These are phyloP conservation scores for Trimorus sp. DNA, from an alignment of 2,888 invertebrate species.

Conservation along the genomic window DNA sequence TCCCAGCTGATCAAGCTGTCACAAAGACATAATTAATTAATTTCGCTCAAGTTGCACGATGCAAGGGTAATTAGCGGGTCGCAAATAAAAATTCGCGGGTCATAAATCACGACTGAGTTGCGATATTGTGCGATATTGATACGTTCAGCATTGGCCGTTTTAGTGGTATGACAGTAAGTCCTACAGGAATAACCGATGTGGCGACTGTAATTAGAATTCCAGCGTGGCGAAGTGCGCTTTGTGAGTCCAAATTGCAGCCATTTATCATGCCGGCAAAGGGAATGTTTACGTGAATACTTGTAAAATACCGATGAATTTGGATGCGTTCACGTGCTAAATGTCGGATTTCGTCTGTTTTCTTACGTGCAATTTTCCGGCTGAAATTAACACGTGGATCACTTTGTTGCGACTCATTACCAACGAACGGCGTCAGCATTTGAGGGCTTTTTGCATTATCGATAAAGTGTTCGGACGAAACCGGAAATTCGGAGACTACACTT, in stretches of 20 bases:
- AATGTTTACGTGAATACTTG: slow-evolving; percentile 61
- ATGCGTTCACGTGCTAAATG: slow-evolving; percentile 41
- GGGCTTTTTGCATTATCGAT: too few species aligned
- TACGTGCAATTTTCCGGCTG: slow-evolving; percentile 7
- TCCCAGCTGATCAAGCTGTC: too few species aligned
- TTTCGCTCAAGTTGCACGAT: too few species aligned
- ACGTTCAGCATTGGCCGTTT: slow-evolving; percentile 62
- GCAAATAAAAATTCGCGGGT: too few species aligned
- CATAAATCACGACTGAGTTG: slow-evolving; percentile 15
- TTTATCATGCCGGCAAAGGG: slow-evolving; percentile 68
- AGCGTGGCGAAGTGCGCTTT: slow-evolving; percentile 69
- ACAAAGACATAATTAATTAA: too few species aligned
- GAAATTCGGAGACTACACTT: too few species aligned
- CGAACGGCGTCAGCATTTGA: too few species aligned
- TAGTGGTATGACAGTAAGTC: slow-evolving; percentile 61
- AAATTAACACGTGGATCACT: too few species aligned
- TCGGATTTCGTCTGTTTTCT: slow-evolving; percentile 39
- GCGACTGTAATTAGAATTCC: slow-evolving; percentile 72
- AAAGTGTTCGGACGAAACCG: too few species aligned
- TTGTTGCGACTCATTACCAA: too few species aligned
- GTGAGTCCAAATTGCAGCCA: slow-evolving; percentile 70
- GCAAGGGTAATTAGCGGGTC: too few species aligned
- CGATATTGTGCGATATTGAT: slow-evolving; percentile 52
- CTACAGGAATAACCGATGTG: slow-evolving; percentile 62
- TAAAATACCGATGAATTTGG: slow-evolving; percentile 54